These are phyloP conservation scores for Galagoides demidoff DNA, from an alignment of 2,797 vertebrate genomes.

Conservation along the genomic window DNA sequence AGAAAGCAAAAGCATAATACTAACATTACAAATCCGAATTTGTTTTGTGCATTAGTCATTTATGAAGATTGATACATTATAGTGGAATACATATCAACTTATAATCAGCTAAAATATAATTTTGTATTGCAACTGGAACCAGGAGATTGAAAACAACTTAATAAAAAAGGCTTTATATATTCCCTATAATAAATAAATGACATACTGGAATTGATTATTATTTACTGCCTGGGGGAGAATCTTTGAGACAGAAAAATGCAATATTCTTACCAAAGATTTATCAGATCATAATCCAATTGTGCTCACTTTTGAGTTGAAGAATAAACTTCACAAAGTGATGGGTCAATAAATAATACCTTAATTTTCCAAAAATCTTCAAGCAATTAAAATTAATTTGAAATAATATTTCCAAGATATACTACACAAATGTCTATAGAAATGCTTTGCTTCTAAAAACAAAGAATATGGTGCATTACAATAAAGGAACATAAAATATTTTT, in stretches of 20 bases:
- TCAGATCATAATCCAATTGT: constrained; percentile 63
- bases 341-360: constrained; percentile 68
- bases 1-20: constrained; percentile 49
- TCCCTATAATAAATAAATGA: constrained; percentile 71
- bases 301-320: constrained; percentile 64
- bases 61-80: constrained; percentile 73
- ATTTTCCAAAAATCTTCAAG: constrained; percentile 42
- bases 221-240: constrained; percentile 60
- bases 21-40: constrained; percentile 61
- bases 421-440: constrained; percentile 17
- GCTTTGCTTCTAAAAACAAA: neutral
- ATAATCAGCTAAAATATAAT: constrained; percentile 71
- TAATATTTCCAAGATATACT: constrained; percentile 22
- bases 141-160: constrained; percentile 67
- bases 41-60: constrained; percentile 68
- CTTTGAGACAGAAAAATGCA: constrained; percentile 62
- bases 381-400: constrained; percentile 61
- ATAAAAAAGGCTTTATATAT: constrained; percentile 75
- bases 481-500: neutral
- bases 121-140: constrained; percentile 51
- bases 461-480: neutral
- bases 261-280: constrained; percentile 71
- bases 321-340: constrained; percentile 48
- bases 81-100: constrained; percentile 65
- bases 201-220: constrained; percentile 69